phyloP scores from a whole-genome alignment of 2,797 vertebrate genomes.

The Pygocentrus nattereri region DNA sequence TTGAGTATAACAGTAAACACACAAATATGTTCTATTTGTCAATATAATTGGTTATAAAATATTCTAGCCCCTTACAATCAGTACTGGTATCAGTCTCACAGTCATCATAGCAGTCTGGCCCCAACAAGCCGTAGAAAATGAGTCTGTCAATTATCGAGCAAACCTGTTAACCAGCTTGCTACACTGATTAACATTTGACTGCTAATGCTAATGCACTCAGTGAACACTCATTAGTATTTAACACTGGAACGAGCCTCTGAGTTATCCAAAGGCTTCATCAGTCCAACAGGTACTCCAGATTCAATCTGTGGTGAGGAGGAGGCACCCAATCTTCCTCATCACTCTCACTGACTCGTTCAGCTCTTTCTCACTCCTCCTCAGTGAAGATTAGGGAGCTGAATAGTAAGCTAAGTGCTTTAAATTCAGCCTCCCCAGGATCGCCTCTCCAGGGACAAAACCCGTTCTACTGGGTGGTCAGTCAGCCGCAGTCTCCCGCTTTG shows the following conservation, averaged over 20 bases:
- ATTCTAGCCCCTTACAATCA: not conserved
- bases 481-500: conserved; percentile 47
- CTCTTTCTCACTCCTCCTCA: conserved; percentile 47
- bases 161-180: conserved; percentile 40
- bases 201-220: conserved; percentile 5
- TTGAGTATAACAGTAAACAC: too few relatives aligned
- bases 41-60: not conserved
- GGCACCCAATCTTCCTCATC: conserved; percentile 44
- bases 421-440: conserved; percentile 54
- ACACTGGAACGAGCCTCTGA: conserved; percentile 19
- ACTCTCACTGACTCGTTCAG: conserved; percentile 48
- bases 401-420: conserved; percentile 54
- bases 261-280: conserved; percentile 35
- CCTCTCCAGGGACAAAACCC: conserved; percentile 51
- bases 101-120: not conserved
- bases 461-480: conserved; percentile 49
- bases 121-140: not conserved
- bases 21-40: too few relatives aligned
- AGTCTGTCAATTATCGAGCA: not conserved
- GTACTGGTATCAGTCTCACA: not conserved
- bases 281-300: conserved; percentile 31
- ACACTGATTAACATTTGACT: conserved; percentile 46
- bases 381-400: conserved; percentile 57
- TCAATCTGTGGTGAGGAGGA: conserved; percentile 44
- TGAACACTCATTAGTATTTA: conserved; percentile 36